Base-by-base conservation (phyloP, 2,888 invertebrate species). In the Ganaspis brasiliensis region DNA sequence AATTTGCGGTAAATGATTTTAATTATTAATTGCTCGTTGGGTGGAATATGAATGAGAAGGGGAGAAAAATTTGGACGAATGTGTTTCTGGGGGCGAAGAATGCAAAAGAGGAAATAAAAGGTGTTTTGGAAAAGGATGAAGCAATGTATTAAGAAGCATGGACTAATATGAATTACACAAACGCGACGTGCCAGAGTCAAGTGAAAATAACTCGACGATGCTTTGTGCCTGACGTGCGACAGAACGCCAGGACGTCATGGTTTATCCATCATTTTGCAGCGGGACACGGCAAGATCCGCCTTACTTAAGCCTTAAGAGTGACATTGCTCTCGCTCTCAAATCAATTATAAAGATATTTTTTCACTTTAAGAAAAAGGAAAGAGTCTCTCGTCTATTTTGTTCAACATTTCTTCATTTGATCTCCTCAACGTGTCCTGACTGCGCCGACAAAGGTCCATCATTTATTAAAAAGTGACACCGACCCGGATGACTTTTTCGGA, bases 121-220 rank as follows among this genome's bases (percentile, higher is more conserved):
- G 19, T n/a, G 52, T 37, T 75, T 57, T 71, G 21, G 35, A 56
- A 45, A 35, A 72, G 59, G 72, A 63, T 45, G 72, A 52, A 16
- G 45, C 75, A 79, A 72, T 72, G 82, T 84, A 84, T 82, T 82
- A 83, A 86, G 82, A 81, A 81, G 81, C 83, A 75, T 71, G 77
- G 80, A 79, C 80, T 82, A 84, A 84, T 84, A 86, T 82, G 83
- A 84, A 84, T 82, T 83, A 84, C 81, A 82, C 79, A 82, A 79
- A 75, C 67, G 81, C 79, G 77, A 73, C 77, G 79, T 77, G 40
- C 26, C 70, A 61, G 26, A 76, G 79, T 79, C 76, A 80, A 84
- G 85, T 87, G 87, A 88, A 89, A 89, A 89, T 89, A 89, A 88
- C 88, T 87, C 84, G 77, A 82, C 83, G 85, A 84, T 76, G 86